Base-by-base conservation (phyloP, 1,140 invertebrate species). In the Camponotus vicinus region DNA sequence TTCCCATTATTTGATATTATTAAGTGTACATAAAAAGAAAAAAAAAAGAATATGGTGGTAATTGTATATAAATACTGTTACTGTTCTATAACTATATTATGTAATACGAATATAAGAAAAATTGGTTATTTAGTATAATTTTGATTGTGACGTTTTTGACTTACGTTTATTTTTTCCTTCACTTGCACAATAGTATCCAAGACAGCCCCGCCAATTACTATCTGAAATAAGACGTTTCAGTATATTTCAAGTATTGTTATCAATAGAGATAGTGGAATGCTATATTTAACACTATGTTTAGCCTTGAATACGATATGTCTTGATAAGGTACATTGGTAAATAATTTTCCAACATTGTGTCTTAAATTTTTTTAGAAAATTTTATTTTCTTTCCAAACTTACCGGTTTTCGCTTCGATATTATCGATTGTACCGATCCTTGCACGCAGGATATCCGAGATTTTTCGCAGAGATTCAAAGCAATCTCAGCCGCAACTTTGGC, bases 201-300 rank as follows among this genome's bases (percentile, higher is more conserved):
- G 86, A 97, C 97, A 7, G 97, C 96, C 13, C 97, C 98, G 15
- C 98, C 98, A 86, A 98, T 96, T n/a, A 98, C 97, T 9, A 98
- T 96, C 96, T 98, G 95, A 95, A 86, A 91, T 8, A 85, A 78
- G 66, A 85, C 5, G 8, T 40, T 4, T 52, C 21, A 1, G 13
- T 8, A 42, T 61, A 63, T 9, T 27, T 84, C 4, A 75, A 45
- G 11, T 40, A 40, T 11, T 13, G 37, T 27, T 27, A 45, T 63
- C 37, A 3, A 11, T 37, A 27, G n/a, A 63, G n/a, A 76, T 49
- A 85, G 4, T 7, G 42, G 6, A 45, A 42, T 42, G 21, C 18
- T 3, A 13, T 34, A 34, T 52, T 52, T 69, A 37, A 27, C 1
- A 13, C 3, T 32, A 18, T 11, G 32, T 27, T 15, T 15, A 69